Evolutionary conservation across 2,888 invertebrate species (phyloP), one percentile per base, ranked within the genome.

Genomic region (Entomobrya multifasciata): DNA sequence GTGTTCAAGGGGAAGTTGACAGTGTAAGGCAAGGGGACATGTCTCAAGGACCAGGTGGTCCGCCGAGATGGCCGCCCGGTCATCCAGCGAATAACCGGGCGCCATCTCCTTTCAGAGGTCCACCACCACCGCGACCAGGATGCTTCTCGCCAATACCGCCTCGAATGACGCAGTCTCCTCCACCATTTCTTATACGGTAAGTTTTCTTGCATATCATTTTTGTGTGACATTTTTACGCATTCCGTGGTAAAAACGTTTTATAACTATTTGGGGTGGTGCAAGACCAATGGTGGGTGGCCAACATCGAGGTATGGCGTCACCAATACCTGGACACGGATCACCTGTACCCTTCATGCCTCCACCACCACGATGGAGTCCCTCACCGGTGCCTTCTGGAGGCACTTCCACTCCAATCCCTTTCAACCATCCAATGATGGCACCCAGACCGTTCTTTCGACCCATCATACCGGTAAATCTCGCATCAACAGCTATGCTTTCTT

Each of bases 151-250:
- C 89, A 1, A 86, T 88, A 67, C 89, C 88, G 44, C 87, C 82
- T 11, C 79, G 86, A 11, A 89, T 88, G 87, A 87, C 88, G 13
- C 88, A 88, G 65, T 87, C 88, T 0, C 89, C 89, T 0, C 89
- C 89, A 15, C 89, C 88, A 36, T 89, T 89, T 74, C 88, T 89
- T 11, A 88, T 89, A 55, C 74, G 89, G 89, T 89, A 74, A 62
- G 55, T 41, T n/a, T n/a, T n/a, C n/a, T n/a, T n/a, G n/a, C n/a
- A n/a, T n/a, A n/a, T n/a, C n/a, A n/a, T n/a, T n/a, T n/a, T n/a
- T n/a, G n/a, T n/a, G n/a, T n/a, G n/a, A n/a, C n/a, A n/a, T n/a
- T n/a, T n/a, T n/a, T n/a, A n/a, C n/a, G n/a, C n/a, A n/a, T n/a
- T n/a, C n/a, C n/a, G n/a, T n/a, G n/a, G n/a, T n/a, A n/a, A n/a